A percentile compares a stretch with the other conserved stretches of the same genome.
Evolutionary conservation across 2,797 vertebrate species (phyloP).

Genomic region (Clarias fuscus): DNA sequence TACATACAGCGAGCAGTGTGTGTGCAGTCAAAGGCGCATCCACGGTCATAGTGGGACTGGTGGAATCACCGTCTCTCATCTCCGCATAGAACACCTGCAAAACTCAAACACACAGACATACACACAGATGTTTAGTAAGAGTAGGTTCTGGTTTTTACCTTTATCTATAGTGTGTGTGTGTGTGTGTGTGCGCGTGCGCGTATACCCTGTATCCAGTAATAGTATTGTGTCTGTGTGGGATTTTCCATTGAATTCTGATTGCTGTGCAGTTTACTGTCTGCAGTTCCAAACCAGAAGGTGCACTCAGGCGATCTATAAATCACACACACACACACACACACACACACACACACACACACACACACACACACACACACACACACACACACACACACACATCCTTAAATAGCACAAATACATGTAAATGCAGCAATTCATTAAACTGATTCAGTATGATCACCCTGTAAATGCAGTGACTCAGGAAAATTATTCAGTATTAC

Average conservation of each 20-base stretch:
- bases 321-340: slow-evolving; percentile 32
- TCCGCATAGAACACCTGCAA: slow-evolving; percentile 90
- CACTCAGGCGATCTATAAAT: slow-evolving; percentile 82
- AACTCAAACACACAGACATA: slow-evolving; percentile 24
- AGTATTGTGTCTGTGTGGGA: slow-evolving; percentile 81
- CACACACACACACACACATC: slow-evolving; percentile 4
- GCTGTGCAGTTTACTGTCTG: slow-evolving; percentile 89
- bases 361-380: slow-evolving; percentile 34
- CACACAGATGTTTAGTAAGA: background rate
- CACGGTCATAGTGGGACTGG: slow-evolving; percentile 69
- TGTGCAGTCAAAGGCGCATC: slow-evolving; percentile 82
- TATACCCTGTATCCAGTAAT: slow-evolving; percentile 87
- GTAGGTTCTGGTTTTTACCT: background rate
- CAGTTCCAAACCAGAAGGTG: slow-evolving; percentile 85
- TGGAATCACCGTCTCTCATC: slow-evolving; percentile 70
- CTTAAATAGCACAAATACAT: background rate
- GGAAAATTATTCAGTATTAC: too few species aligned
- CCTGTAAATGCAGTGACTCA: too few species aligned
- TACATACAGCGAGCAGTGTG: slow-evolving; percentile 76
- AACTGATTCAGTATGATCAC: too few species aligned
- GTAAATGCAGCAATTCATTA: too few species aligned
- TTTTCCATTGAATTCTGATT: slow-evolving; percentile 87
- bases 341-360: slow-evolving; percentile 40
- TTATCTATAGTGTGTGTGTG: background rate
- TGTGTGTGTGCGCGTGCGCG: background rate